Base-by-base conservation (phyloP, 2,797 vertebrate species). In the Distichodus sexfasciatus region DNA sequence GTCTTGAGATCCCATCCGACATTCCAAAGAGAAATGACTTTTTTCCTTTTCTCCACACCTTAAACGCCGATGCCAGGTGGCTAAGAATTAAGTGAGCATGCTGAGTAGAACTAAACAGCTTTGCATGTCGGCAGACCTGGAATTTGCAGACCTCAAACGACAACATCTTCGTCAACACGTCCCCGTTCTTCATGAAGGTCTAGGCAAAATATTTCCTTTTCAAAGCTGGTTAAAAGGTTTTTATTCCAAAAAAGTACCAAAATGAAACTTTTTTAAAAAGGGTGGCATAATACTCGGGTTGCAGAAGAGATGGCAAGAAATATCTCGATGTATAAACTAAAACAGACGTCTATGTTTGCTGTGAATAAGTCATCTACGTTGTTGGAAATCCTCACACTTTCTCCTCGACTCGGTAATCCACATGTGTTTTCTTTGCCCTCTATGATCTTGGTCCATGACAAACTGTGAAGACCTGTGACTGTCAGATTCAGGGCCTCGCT, bases 1-100 rank as follows among this genome's bases (percentile, higher is more conserved):
- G 94, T 96, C 94, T 94, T 96, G 95, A 96, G 94, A 97, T 96
- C 81, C 88, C 92, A 96, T 94, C 86, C 90, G 88, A 94, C 94
- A 95, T 96, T 97, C 95, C 95, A 40, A 85, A 92, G 83, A 85
- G 85, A 93, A 97, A 94, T 95, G 91, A 95, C 91, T 92, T 93
- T 92, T 94, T 94, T 92, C 91, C 91, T 93, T 92, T 94, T 94
- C 92, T 46, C 90, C 89, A 93, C 90, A 95, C 94, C 91, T 92
- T 92, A 94, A 85, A 75, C 80, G 85, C 86, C 83, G 41, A 69
- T 85, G 85, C 94, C 95, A 97, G 94, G 94, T 98, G 95, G 90
- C 90, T 78, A 86, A 86, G 80, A 87, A 88, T 89, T 88, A 89
- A 81, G 91, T 77, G 81, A 83, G 79, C 73, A 71, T 75, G 89